Evolutionary conservation across 1,140 invertebrate genomes (phyloP), one percentile per base, ranked within the genome.

Genomic region (Fopius arisanus): DNA sequence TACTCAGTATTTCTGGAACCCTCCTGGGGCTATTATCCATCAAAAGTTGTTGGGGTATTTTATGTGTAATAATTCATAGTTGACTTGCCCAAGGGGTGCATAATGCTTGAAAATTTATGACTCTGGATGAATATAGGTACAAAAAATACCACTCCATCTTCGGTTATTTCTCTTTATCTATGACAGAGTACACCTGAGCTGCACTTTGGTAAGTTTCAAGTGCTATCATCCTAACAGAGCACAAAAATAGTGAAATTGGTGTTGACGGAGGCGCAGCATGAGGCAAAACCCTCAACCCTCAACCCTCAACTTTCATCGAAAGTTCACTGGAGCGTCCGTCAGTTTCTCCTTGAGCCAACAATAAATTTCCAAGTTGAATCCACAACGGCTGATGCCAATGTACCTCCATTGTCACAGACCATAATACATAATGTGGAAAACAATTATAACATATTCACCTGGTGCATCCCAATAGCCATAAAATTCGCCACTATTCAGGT

Each of bases 361-460:
- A 65, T 72, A 72, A 66, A 26, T 63, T 19, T 16, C 14, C 21
- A 65, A 72, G 54, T 43, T 72, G 28, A 72, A 72, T 63, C 66
- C 62, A 43, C 33, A n/a, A 71, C 14, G 2, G 16, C 23, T 65
- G 21, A 9, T 28, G 4, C 26, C 14, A 19, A 14, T 48, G 7
- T 48, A 37, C 43, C 14, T n/a, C 43, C 43, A 48, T 59, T 59
- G 43, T 21, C 14, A 16, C 43, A 51, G 33, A 1, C 7, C 3
- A 51, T 51, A 51, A 51, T 51, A 19, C 43, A 19, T 51, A 51
- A 59, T 26, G 19, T 59, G 19, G 19, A 59, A 59, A 26, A 28
- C 54, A 59, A 59, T 59, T 59, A 59, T 26, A 23, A 1, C 19
- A 23, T 14, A 59, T 59, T 26, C 6, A 3, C 3, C 43, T 9